Evolutionary conservation across 2,113 vertebrate species (phyloP), one percentile per base, ranked within the genome.

Genomic region (Isichthys henryi): DNA sequence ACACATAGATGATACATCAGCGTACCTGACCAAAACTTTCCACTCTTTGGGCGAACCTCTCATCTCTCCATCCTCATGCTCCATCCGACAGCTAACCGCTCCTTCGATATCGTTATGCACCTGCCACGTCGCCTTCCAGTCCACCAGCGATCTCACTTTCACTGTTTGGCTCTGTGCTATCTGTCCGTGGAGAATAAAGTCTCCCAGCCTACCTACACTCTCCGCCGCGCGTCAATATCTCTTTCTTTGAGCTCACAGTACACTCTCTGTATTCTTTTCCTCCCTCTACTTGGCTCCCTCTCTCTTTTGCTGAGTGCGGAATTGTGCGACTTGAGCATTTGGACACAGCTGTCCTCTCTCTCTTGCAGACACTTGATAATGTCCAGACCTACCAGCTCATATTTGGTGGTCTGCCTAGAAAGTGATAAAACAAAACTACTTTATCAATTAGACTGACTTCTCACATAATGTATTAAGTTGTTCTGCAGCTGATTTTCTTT

Each of bases 221-320:
- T 45, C 91, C 85, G 86, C 90, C 87, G 27, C 89, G 88, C 43
- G 89, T 90, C 88, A 70, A 89, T 53, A 88, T 86, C 92, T 86
- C 89, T 90, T 86, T 92, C 92, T 93, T 88, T 92, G 87, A 90
- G 89, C 90, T 90, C 89, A 94, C 94, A 94, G 91, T 94, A 90
- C 88, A 85, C 90, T 88, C 93, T 93, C 93, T 94, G 93, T 95
- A 88, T 92, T 92, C 94, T 93, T 92, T 94, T 91, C 92, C 90
- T 88, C 90, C 90, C 90, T 91, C 91, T 90, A 91, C 86, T 90
- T 87, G 46, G 92, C 92, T 92, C 90, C 88, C 92, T 93, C 91
- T 90, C 89, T 91, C 93, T 94, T 92, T 48, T 35, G 43, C 87
- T 90, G 52, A 58, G 50, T 88, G 88, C 39, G 56, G 92, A 93